Conservation (phyloP, 2,113 vertebrate species). For the Pyrgilauda ruficollis region DNA sequence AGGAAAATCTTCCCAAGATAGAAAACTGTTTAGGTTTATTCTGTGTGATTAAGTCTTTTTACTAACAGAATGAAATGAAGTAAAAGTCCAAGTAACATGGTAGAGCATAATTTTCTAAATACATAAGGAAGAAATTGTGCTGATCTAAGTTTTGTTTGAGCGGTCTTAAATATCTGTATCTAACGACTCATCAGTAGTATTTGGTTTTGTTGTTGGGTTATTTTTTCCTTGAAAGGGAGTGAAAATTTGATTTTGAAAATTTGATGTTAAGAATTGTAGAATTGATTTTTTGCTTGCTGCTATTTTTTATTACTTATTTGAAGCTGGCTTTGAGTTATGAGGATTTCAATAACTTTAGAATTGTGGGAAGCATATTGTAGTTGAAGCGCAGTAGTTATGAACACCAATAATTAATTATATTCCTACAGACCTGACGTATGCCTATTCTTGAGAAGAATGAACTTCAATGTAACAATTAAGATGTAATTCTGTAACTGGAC, state of each 20-base stretch:
- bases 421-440: not conserved
- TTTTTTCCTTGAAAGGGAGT: not conserved
- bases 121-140: not conserved
- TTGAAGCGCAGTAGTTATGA: not conserved
- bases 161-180: not conserved
- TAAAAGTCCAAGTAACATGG: not conserved
- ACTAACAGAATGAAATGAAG: not conserved
- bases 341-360: not conserved
- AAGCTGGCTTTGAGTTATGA: not conserved
- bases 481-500: not conserved
- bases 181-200: not conserved
- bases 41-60: not conserved
- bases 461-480: not conserved
- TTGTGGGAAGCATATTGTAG: not conserved
- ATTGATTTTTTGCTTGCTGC: not conserved
- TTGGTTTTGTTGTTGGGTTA: not conserved
- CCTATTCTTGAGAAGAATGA: not conserved
- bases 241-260: not conserved
- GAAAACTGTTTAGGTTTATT: not conserved
- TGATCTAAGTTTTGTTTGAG: not conserved
- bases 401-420: not conserved
- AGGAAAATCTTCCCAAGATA: not conserved
- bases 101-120: not conserved
- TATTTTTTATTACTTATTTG: not conserved
- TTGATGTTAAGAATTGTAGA: not conserved